Evolutionary conservation across 2,797 vertebrate species (phyloP).

Genomic region (Phalanger gymnotis): DNA sequence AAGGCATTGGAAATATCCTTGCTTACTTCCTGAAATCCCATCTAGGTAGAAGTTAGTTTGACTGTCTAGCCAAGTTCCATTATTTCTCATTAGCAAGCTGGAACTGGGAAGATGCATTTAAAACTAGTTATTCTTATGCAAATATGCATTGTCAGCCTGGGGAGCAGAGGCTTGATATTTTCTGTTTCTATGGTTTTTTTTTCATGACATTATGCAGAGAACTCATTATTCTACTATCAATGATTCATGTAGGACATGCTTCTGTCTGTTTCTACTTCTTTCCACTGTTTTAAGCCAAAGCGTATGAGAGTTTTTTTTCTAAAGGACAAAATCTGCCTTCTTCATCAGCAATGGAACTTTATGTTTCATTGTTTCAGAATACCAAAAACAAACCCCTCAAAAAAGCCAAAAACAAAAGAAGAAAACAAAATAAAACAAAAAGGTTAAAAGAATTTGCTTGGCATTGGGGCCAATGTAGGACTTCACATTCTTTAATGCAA

Average conservation of each 20-base stretch:
- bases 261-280: slow-evolving; percentile 19
- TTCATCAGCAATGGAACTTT: background rate
- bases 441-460: background rate
- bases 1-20: background rate
- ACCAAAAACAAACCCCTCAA: background rate
- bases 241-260: slow-evolving; percentile 11
- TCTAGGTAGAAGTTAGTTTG: background rate
- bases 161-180: slow-evolving; percentile 8
- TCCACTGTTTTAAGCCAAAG: slow-evolving; percentile 35
- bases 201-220: background rate
- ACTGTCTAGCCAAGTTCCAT: slow-evolving; percentile 10
- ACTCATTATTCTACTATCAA: slow-evolving; percentile 42
- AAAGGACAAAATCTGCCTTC: background rate
- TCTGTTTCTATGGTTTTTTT: slow-evolving; percentile 50
- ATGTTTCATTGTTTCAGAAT: background rate
- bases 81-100: slow-evolving; percentile 29
- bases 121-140: slow-evolving; percentile 20
- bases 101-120: slow-evolving; percentile 20
- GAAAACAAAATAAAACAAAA: background rate
- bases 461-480: background rate
- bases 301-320: background rate
- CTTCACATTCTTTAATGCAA: background rate
- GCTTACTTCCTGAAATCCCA: background rate
- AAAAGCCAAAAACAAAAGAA: no score
- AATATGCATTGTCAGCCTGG: slow-evolving; percentile 31